Evolutionary conservation across 1,140 invertebrate species (phyloP), one percentile per base, ranked within the genome.

Genomic region (Drosophila melanica): DNA sequence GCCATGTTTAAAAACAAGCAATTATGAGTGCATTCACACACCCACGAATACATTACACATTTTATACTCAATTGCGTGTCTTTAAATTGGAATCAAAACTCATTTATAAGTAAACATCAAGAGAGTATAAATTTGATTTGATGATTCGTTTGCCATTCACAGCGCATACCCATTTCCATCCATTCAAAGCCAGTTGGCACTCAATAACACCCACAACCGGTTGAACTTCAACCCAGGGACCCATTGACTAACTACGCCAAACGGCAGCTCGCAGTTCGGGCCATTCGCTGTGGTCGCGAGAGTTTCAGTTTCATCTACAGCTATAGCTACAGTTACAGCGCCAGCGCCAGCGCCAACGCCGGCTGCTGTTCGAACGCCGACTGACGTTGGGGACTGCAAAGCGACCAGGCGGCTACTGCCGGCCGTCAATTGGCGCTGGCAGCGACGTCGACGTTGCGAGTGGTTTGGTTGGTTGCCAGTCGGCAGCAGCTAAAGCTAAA

Each of bases 391-490:
- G 16, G 23, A 41, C 7, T 20, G 64, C 74, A 73, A 63, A 81
- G 62, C 18, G 30, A 42, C 12, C 45, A 51, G 66, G 35, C 42
- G 62, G 27, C 57, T 44, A 63, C 62, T 64, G 62, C 62, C 45
- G 60, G 81, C 67, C 80, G 81, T 47, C 79, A 77, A 63, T 85
- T 85, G 76, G 71, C 75, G 81, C 73, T 71, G 72, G 66, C 78
- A 71, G 81, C 82, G 82, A 68, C 64, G 47, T 11, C 20, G 65
- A 5, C 62, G 63, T 58, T 62, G 74, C 70, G 70, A 74, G 74
- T 77, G 69, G 74, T 76, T 76, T 76, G 57, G 59, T 77, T 47
- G 69, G 66, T 64, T 75, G 64, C 55, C 44, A 14, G 27, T 23
- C 12, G 7, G 44, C 9, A 23, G 45, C 55, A 44, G 42, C 42